Base-by-base conservation (phyloP, 1,140 invertebrate genomes). In the Pristionchus pacificus region DNA sequence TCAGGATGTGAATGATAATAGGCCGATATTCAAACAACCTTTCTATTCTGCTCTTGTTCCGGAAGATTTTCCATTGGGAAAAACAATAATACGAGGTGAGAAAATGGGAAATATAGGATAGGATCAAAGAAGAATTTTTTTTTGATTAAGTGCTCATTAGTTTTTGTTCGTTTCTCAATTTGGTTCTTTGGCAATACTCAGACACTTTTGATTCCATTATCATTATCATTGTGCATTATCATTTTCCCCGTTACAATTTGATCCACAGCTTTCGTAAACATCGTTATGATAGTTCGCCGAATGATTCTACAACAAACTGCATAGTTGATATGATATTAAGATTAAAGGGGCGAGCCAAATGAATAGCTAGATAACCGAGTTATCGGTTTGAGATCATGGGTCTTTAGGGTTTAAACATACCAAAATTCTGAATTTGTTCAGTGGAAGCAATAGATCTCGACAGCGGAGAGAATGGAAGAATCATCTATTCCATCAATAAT, bases 1-100 rank as follows among this genome's bases (percentile, higher is more conserved):
- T n/a, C 38, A 49, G 38, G 93, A 96, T 85, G 89, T 90, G 76
- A 96, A 96, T 82, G 93, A 96, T 80, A 95, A 95, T 84, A 86
- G 89, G 13, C 93, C 93, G 1, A 87, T 89, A 55, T 96, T 96
- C 83, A 88, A 87, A 60, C 91, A 93, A 83, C 86, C 88, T 38
- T 88, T 90, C 0, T 96, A 95, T 81, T 89, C 88, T 60, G 89
- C 91, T 2, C 87, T 89, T 57, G 88, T 95, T 1, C 87, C 88
- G 55, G 93, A 95, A 85, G 91, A 94, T 84, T 88, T 90, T 49
- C 60, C 0, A 84, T 61, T 77, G 14, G 80, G 80, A 15, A 19
- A 72, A 28, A 71, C 61, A 2, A 82, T 82, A 65, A 32, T 82
- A 2, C 72, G 77, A 79, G 70, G 70, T 71, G 2, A 1, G 60